These are phyloP conservation scores for Choreutis nemorana DNA, from an alignment of 2,888 invertebrate genomes.

Conservation along the genomic window DNA sequence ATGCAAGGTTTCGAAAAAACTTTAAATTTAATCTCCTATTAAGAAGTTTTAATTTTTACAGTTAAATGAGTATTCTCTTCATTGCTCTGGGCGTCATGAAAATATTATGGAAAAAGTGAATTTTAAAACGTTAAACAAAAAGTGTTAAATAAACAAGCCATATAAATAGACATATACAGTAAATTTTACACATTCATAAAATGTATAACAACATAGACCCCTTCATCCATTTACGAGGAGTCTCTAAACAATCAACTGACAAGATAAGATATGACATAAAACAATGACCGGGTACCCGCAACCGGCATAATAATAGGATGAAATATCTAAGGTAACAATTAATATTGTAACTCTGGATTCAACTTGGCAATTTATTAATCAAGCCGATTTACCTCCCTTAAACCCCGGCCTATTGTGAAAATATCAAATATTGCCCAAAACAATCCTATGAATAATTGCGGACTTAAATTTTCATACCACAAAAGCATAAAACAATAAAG, in stretches of 20 bases:
- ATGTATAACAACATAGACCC: too few relatives aligned
- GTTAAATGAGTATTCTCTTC: too few relatives aligned
- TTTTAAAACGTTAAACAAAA: too few relatives aligned
- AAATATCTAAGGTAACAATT: slow-evolving; percentile 65
- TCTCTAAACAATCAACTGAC: slow-evolving; percentile 59
- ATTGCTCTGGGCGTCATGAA: too few relatives aligned
- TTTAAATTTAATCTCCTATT: too few relatives aligned
- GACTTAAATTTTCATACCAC: slow-evolving; percentile 64
- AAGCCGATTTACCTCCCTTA: slow-evolving; percentile 56
- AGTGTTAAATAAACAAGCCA: too few relatives aligned
- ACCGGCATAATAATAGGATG: slow-evolving; percentile 55
- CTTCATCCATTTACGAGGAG: too few relatives aligned
- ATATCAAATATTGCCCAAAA: slow-evolving; percentile 60
- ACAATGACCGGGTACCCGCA: slow-evolving; percentile 56
- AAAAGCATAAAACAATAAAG: slow-evolving; percentile 61
- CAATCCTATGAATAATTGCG: slow-evolving; percentile 67
- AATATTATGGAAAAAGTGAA: too few relatives aligned
- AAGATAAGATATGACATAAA: slow-evolving; percentile 60
- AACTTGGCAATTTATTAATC: slow-evolving; percentile 68
- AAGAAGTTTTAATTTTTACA: too few relatives aligned
- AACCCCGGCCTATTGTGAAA: slow-evolving; percentile 61
- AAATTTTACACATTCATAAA: too few relatives aligned
- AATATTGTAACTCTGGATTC: slow-evolving; percentile 63
- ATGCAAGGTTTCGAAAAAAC: too few relatives aligned
- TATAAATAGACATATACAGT: too few relatives aligned